Evolutionary conservation across 2,113 vertebrate genomes (phyloP).

Genomic region (Pseudonaja textilis): DNA sequence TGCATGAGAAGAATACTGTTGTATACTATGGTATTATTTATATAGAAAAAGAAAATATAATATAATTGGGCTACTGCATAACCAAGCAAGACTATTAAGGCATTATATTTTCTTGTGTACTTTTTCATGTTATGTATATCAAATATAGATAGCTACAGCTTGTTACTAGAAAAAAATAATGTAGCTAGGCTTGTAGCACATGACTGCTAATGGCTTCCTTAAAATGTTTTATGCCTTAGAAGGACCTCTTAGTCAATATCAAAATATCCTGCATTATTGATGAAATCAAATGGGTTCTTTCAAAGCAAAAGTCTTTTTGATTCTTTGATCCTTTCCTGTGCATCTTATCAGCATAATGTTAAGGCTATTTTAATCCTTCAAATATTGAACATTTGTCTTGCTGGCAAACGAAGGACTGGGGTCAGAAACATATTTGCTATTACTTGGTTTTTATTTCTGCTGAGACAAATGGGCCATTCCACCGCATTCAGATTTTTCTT

Average conservation of each 20-base stretch:
- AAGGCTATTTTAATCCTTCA: slow-evolving; percentile 23
- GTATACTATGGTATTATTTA: background rate
- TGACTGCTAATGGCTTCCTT: slow-evolving; percentile 32
- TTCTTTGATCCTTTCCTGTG: slow-evolving; percentile 19
- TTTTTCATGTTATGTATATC: background rate
- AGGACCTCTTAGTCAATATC: background rate
- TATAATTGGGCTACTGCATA: background rate
- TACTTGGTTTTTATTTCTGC: background rate
- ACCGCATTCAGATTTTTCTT: slow-evolving; percentile 3
- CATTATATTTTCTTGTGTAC: background rate
- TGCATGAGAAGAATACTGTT: background rate
- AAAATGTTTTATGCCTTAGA: background rate
- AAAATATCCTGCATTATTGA: slow-evolving; percentile 39
- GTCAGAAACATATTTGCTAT: background rate
- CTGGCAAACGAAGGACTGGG: background rate
- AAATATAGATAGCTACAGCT: background rate
- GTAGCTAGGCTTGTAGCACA: slow-evolving; percentile 1
- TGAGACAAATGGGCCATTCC: background rate
- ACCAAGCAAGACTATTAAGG: background rate
- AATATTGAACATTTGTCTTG: background rate
- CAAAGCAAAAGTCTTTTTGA: slow-evolving; percentile 15
- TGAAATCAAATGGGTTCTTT: background rate
- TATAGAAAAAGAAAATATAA: background rate
- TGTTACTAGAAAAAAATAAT: background rate
- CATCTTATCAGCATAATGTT: background rate